Evolutionary conservation across 2,113 vertebrate genomes (phyloP).

Genomic region (Colius striatus): DNA sequence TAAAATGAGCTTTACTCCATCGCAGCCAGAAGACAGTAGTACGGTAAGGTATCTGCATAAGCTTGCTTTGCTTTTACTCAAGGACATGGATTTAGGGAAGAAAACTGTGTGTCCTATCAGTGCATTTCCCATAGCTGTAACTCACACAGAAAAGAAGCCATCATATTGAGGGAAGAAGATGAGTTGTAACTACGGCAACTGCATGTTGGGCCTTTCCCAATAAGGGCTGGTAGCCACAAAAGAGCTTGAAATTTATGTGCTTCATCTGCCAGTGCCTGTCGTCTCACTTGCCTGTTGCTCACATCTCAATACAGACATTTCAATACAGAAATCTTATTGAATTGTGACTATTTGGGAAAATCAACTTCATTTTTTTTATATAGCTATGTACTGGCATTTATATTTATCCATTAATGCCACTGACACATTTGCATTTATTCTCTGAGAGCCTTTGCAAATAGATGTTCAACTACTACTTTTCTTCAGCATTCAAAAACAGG

Average conservation of each 20-base stretch:
- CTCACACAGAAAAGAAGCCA: not conserved
- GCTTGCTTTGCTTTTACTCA: not conserved
- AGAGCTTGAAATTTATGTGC: not conserved
- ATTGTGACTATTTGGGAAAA: not conserved
- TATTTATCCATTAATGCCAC: not conserved
- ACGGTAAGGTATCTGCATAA: not conserved
- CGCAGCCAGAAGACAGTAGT: not conserved
- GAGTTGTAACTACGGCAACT: not conserved
- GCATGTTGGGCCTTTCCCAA: not conserved
- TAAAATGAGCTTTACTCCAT: not conserved
- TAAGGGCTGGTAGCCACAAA: not conserved
- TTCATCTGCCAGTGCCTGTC: not conserved
- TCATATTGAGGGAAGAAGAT: not conserved
- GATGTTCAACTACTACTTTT: accelerated
- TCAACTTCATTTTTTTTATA: not conserved
- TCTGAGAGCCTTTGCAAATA: not conserved
- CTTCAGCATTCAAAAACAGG: not conserved
- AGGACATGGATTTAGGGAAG: not conserved
- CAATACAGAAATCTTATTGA: not conserved
- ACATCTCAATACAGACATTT: not conserved
- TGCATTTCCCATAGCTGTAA: not conserved
- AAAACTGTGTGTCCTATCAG: not conserved
- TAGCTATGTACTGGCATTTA: not conserved
- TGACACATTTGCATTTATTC: not conserved
- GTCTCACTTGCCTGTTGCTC: not conserved